phyloP scores from a whole-genome alignment of 2,797 vertebrate species.

The Alouatta caraya region DNA sequence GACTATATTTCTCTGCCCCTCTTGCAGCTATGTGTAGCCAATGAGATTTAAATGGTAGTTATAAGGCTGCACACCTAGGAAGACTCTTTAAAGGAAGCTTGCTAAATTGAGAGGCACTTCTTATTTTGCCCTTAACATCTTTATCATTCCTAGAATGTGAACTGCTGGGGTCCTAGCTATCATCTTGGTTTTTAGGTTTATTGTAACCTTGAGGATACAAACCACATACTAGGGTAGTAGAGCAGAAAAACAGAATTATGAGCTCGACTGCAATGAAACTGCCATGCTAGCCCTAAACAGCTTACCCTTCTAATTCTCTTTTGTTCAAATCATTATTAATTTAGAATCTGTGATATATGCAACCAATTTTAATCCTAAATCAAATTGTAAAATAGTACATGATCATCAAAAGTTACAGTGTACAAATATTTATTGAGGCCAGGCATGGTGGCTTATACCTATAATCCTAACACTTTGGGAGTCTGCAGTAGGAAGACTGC shows the following conservation, averaged over 20 bases:
- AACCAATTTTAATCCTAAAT: conserved; percentile 34
- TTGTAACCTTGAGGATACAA: conserved; percentile 25
- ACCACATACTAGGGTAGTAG: neutral
- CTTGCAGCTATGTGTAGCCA: neutral
- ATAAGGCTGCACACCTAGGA: neutral
- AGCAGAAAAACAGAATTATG: conserved; percentile 47
- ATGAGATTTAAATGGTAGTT: neutral
- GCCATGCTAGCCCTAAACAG: neutral
- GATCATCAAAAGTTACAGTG: conserved; percentile 43
- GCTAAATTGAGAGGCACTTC: conserved; percentile 27
- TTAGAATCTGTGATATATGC: neutral
- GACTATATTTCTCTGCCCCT: conserved; percentile 24
- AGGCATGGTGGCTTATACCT: neutral
- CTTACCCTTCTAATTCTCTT: conserved; percentile 10
- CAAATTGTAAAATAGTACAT: conserved; percentile 35
- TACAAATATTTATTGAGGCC: conserved; percentile 35
- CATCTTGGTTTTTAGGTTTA: neutral
- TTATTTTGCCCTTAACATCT: conserved; percentile 6
- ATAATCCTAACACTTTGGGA: neutral
- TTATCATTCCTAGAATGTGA: conserved; percentile 22
- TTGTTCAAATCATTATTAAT: conserved; percentile 34
- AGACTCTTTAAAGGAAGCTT: conserved; percentile 16
- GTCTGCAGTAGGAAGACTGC: neutral
- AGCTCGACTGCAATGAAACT: conserved; percentile 9
- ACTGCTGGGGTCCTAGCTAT: conserved; percentile 9